Percentiles rank a stretch among this genome's conserved stretches.
phyloP scores from a whole-genome alignment of 1,140 invertebrate species.

The Tetragonula clypearis region DNA sequence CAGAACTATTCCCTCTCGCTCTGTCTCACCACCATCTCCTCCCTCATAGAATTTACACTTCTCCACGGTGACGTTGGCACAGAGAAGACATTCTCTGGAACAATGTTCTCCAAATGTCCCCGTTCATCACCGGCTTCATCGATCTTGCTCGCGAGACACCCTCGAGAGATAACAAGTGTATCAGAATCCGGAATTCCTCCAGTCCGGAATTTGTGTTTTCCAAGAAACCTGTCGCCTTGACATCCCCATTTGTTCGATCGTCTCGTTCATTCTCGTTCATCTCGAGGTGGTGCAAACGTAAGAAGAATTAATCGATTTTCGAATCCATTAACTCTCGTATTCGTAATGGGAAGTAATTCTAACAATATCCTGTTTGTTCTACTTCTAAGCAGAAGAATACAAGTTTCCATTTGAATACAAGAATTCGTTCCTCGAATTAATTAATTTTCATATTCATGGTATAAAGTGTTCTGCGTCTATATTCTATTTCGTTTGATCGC shows the following conservation, averaged over 20 bases:
- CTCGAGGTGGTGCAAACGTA: background rate
- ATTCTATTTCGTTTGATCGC: too few relatives aligned
- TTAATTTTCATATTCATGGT: too few relatives aligned
- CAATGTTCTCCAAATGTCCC: constrained; percentile 26
- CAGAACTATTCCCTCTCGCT: background rate
- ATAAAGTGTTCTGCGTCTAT: too few relatives aligned
- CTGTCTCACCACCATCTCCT: too few relatives aligned
- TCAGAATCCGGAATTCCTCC: constrained; percentile 4
- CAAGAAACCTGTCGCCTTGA: background rate
- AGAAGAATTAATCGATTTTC: background rate
- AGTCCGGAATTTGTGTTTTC: background rate
- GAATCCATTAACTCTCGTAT: too few relatives aligned
- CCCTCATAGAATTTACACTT: constrained; percentile 14
- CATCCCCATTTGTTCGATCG: background rate
- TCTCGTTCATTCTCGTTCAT: background rate
- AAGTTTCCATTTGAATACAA: too few relatives aligned
- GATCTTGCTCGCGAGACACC: constrained; percentile 11
- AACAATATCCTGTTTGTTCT: too few relatives aligned
- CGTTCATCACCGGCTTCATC: constrained; percentile 23
- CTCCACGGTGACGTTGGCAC: background rate
- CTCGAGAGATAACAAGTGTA: constrained; percentile 17
- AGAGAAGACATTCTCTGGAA: constrained; percentile 6
- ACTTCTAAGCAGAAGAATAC: too few relatives aligned
- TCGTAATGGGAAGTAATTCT: too few relatives aligned
- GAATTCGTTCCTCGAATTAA: too few relatives aligned